Evolutionary conservation across 2,888 invertebrate genomes (phyloP), one percentile per base, ranked within the genome.

Genomic region (Girardia tigrina): DNA sequence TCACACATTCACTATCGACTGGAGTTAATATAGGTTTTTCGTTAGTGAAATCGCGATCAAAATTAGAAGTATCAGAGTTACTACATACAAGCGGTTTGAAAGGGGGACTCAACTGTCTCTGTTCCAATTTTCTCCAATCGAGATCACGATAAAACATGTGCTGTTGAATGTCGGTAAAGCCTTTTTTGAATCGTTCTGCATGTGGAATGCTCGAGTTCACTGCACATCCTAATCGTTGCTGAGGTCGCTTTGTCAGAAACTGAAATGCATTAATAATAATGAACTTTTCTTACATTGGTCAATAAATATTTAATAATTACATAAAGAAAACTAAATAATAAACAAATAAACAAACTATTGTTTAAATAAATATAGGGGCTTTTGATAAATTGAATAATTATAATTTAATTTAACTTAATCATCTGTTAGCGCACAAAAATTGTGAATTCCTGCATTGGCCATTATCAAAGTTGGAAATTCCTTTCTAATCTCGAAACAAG

Each of bases 1-100:
- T 56, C 6, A 56, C 56, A n/a, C 56, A 56, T 83, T 92, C 91
- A 77, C 88, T 87, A 81, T 92, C 90, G 79, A 95, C 90, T 71
- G 95, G 95, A 78, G 98, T 97, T 80, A 98, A 87, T 76, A 91
- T 89, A 71, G 98, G 97, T 81, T 97, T 95, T 86, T 98, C 98
- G 85, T 92, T 92, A 56, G 98, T 98, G 86, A 98, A 98, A 87
- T 98, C 74, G n/a, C 93, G 90, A 87, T 98, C 98, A 86, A 98
- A 98, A 88, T 98, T 98, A 83, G 91, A 89, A 80, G 94, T 95
- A 86, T 98, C 98, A 83, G 92, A 92, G 87, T 91, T 90, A 84
- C 90, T 91, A 88, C 91, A 91, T 86, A 94, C 92, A 29, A 71
- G 71, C 2, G 98, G 98, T 82, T 91, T 90, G 88, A 98, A 97